Evolutionary conservation across 1,140 invertebrate genomes (phyloP), one percentile per base, ranked within the genome.

Genomic region (Drosophila orena): DNA sequence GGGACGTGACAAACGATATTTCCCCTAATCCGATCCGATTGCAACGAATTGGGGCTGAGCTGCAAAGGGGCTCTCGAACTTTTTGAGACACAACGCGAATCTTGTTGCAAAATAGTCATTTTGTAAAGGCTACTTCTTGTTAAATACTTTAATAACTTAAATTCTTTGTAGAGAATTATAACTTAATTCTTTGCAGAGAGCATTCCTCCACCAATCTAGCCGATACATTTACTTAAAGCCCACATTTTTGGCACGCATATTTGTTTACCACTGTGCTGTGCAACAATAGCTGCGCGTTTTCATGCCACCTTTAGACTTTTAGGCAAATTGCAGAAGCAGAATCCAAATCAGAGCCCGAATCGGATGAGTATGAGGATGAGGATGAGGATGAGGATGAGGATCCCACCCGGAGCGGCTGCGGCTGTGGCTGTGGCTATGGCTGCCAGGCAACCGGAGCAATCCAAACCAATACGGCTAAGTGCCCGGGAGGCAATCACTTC

Each of bases 231-330:
- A 22, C 22, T 27, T 4, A 42, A 66, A 50, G 35, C 35, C 37
- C 73, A n/a, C 50, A 52, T 76, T 54, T 64, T 89, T 89, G 79
- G 76, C 83, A 72, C 66, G 66, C 71, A 79, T 77, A 79, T 88
- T 83, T 88, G 79, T 88, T 88, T 88, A 89, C 79, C 60, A 64
- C 60, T 85, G 71, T 57, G 58, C 40, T 66, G 54, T 66, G 68
- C 76, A 79, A 66, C 62, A 80, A 78, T 69, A 78, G 50, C 76
- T 58, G 56, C 37, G 69, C 68, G 54, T 52, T 81, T 65, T 55
- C 61, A 56, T 52, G 50, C 59, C 78, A 65, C 88, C 79, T 86
- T 76, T 83, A 79, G 66, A 88, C 79, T 88, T 73, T 88, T 88
- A 88, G 37, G 75, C 71, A 88, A 88, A 88, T 88, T 88, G 84